Evolutionary conservation across 2,888 invertebrate species (phyloP), one percentile per base, ranked within the genome.

Genomic region (Watsonalla cultraria): DNA sequence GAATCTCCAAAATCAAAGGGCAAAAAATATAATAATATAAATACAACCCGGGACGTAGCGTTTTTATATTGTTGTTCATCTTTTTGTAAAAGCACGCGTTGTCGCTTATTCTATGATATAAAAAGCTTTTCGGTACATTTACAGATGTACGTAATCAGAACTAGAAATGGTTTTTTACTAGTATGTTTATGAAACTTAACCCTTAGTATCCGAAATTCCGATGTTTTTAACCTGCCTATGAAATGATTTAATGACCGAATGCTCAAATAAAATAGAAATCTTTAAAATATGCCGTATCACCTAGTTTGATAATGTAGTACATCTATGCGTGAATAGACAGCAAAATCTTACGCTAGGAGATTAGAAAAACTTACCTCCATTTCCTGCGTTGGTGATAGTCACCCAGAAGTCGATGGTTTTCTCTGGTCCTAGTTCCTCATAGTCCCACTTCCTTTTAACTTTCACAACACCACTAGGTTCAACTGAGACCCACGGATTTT

Each of bases 351-450:
- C 37, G 8, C 2, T 37, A 7, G 1, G 5, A 7, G 8, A 37
- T 37, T 6, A 34, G 35, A 9, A 45, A 47, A 39, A 92, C 94
- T 94, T 80, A 96, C 96, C 96, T 92, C 95, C 95, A 83, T 95
- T 95, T 91, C 96, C 96, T 62, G 96, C 93, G 84, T 97, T 97
- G 55, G 96, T 96, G 72, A 97, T 97, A 54, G 96, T 97, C 53
- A 98, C 97, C 97, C 97, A 98, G 84, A 98, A 98, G 86, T 98
- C 97, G 75, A 98, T 97, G 11, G 97, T 97, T 84, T 98, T 98
- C 89, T 98, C 97, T 2, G 97, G 96, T 34, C 97, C 97, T 50
- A 98, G 87, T 78, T 97, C 97, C 80, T 98, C 98, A 85, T 97
- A 98, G 92, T 98, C 97, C 98, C 98, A 98, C 94, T 97, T 97